Evolutionary conservation across 1,140 invertebrate genomes (phyloP).

Genomic region (Calephelis nemesis): DNA sequence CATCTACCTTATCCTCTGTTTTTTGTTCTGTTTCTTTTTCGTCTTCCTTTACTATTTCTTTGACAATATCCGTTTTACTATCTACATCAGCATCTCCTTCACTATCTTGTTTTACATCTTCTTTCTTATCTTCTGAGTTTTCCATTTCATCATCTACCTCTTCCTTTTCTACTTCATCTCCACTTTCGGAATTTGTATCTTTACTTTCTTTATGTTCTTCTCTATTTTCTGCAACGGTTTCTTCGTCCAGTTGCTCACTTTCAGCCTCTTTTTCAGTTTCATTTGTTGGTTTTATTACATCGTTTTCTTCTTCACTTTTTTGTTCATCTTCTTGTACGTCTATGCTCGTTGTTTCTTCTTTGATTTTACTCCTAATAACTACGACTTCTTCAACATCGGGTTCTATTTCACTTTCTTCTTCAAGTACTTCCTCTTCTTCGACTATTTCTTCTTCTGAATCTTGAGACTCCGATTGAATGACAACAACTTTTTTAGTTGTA

Average conservation of each 20-base stretch:
- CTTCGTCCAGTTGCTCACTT: slow-evolving; percentile 33
- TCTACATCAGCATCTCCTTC: slow-evolving; percentile 35
- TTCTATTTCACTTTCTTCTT: slow-evolving; percentile 36
- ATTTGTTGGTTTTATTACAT: slow-evolving; percentile 23
- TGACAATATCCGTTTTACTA: slow-evolving; percentile 34
- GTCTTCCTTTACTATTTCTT: slow-evolving; percentile 28
- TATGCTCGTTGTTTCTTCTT: slow-evolving; percentile 38
- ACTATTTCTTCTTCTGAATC: slow-evolving; percentile 44
- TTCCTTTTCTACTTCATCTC: slow-evolving; percentile 42
- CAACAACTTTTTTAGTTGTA: slow-evolving; percentile 42
- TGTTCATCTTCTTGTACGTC: slow-evolving; percentile 36
- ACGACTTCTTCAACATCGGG: slow-evolving; percentile 33
- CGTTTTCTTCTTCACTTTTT: slow-evolving; percentile 34
- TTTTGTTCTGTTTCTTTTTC: slow-evolving; percentile 33
- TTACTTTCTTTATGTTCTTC: slow-evolving; percentile 29
- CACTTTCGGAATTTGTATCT: slow-evolving; percentile 29
- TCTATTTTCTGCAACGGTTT: slow-evolving; percentile 23
- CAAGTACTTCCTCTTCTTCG: slow-evolving; percentile 40
- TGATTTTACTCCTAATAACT: slow-evolving; percentile 30
- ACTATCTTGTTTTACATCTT: slow-evolving; percentile 34
- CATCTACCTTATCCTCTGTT: slow-evolving; percentile 32
- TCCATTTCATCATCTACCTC: slow-evolving; percentile 35
- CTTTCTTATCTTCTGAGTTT: slow-evolving; percentile 30
- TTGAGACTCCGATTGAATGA: slow-evolving; percentile 39
- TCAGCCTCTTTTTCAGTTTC: too few species aligned